phyloP scores from a whole-genome alignment of 2,888 invertebrate genomes.

The Barypeithes pellucidus region DNA sequence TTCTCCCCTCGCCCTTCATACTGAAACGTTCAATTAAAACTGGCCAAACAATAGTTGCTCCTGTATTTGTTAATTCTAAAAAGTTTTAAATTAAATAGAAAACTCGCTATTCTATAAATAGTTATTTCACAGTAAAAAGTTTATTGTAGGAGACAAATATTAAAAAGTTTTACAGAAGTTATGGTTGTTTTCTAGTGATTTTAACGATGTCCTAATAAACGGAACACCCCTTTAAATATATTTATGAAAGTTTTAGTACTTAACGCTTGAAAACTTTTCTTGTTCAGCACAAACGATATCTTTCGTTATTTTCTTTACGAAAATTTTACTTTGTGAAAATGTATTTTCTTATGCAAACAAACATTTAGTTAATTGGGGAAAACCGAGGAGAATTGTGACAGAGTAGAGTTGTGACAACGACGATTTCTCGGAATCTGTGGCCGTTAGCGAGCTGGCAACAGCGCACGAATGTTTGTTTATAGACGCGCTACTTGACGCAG shows the following conservation, averaged over 20 bases:
- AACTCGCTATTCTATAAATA: background rate
- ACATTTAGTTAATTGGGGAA: too few relatives aligned
- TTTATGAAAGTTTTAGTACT: background rate
- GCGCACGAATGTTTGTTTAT: too few relatives aligned
- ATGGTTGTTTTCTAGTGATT: background rate
- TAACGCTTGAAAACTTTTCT: background rate
- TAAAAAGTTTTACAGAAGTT: constrained; percentile 4
- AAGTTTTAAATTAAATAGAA: background rate
- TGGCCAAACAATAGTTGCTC: too few relatives aligned
- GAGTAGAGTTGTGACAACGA: too few relatives aligned
- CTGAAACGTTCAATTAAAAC: too few relatives aligned
- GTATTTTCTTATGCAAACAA: too few relatives aligned
- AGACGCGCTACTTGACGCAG: too few relatives aligned
- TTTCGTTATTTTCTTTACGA: too few relatives aligned
- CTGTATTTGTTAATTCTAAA: background rate
- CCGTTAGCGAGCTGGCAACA: too few relatives aligned
- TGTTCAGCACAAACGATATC: background rate
- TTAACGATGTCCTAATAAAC: background rate
- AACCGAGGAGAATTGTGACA: too few relatives aligned
- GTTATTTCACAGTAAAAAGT: background rate
- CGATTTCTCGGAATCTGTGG: too few relatives aligned
- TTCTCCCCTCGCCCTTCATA: too few relatives aligned
- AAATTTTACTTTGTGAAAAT: background rate
- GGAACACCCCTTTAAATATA: background rate
- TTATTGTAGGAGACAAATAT: background rate